Evolutionary conservation across 2,113 vertebrate genomes (phyloP), one percentile per base, ranked within the genome.

Genomic region (Planiliza haematocheilus): DNA sequence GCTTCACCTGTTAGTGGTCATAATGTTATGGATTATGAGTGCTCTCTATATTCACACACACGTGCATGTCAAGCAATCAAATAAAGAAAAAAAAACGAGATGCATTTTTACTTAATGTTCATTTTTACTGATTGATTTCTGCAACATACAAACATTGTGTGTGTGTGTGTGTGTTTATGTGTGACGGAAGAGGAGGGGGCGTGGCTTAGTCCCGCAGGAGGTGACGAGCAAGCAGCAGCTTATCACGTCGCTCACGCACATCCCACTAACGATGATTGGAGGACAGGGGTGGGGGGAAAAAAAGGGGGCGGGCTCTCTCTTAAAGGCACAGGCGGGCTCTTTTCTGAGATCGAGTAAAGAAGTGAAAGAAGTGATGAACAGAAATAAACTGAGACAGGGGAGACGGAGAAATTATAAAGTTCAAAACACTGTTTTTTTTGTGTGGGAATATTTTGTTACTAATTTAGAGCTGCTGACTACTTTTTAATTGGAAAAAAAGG

Each of bases 321-420:
- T 93, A 91, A 97, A 97, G 97, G 97, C 97, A 98, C 96, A 96
- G 95, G 92, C 93, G 93, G 94, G 94, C 94, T 96, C 79, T 79
- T 89, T 81, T 88, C 94, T 88, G 81, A 88, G 83, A 82, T 87
- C 48, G 62, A 94, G 88, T n/a, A n/a, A n/a, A n/a, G n/a, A n/a
- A n/a, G n/a, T 89, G 49, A 17, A 36, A 36, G 63, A 30, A 17
- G n/a, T 12, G 13, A 17, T 8, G 21, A 57, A 66, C 4, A 1
- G 24, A 34, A 39, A 52, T 3, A 43, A 49, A 42, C n/a, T 2
- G 24, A 30, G 24, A 30, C 24, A 30, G 24, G 24, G 24, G 24
- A 30, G 16, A 34, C 36, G 14, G 30, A 61, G 18, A n/a, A 42
- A 46, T 5, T 8, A 56, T 10, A n/a, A 37, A 37, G 36, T 58